phyloP scores from a whole-genome alignment of 2,113 vertebrate species.

The Anthoscopus minutus region DNA sequence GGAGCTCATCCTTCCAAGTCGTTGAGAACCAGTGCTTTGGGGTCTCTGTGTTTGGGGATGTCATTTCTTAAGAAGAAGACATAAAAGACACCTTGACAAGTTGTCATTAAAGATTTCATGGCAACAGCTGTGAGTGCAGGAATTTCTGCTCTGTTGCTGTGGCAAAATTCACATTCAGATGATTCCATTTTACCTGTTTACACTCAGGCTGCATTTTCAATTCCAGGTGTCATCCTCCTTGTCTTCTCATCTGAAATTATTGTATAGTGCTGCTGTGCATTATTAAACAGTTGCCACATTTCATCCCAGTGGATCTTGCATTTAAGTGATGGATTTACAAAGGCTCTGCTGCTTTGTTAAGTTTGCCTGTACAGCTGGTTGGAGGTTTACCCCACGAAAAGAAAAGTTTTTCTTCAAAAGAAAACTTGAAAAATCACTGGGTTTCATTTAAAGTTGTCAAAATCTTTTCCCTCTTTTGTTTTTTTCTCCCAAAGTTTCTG shows the following conservation, averaged over 20 bases:
- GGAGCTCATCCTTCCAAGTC: not conserved
- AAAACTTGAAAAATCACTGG: not conserved
- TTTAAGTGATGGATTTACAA: constrained; percentile 12
- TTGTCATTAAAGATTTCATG: constrained; percentile 1
- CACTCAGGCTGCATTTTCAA: constrained; percentile 21
- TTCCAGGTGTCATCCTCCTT: constrained; percentile 37
- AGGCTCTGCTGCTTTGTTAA: not conserved
- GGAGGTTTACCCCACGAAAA: not conserved
- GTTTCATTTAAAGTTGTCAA: not conserved
- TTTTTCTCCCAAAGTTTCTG: not conserved
- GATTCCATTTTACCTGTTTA: constrained; percentile 27
- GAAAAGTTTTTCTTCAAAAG: not conserved
- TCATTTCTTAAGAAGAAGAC: not conserved
- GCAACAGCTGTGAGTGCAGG: not conserved
- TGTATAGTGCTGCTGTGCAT: constrained; percentile 16
- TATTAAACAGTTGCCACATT: constrained; percentile 45
- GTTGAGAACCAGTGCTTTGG: not conserved
- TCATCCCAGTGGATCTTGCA: not conserved
- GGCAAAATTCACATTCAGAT: not conserved
- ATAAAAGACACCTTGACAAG: not conserved
- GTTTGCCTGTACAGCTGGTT: not conserved
- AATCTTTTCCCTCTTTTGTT: not conserved
- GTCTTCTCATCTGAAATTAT: constrained; percentile 24
- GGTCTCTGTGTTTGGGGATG: not conserved
- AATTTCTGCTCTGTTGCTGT: not conserved